Base-by-base conservation (phyloP, 2,113 vertebrate species). In the Solea solea region DNA sequence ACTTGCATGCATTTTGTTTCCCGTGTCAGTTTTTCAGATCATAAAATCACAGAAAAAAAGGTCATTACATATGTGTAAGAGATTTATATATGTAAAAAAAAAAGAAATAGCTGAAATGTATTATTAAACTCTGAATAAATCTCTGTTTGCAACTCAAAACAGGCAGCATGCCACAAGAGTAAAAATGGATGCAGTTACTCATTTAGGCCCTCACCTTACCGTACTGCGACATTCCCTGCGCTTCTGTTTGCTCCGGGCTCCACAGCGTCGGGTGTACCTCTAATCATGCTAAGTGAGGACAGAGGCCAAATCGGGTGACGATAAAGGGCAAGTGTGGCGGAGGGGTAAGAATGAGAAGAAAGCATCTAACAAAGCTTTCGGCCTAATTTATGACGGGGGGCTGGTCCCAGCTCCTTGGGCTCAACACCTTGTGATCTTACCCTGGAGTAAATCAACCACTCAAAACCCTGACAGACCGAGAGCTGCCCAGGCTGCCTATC, bases 371-470 rank as follows among this genome's bases (percentile, higher is more conserved):
- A 90, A 89, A 85, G 88, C 81, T 73, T 76, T 59, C 3, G 56
- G 62, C 62, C 21, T 74, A 83, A 89, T 91, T 88, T 92, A 91
- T 83, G 77, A 78, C 54, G 54, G 65, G 44, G 76, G 70, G 9
- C 64, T 61, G 58, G 59, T 69, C 77, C 54, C 15, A 69, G 54
- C 48, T 78, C 64, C n/a, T 71, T 8, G 1, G 55, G 53, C 42
- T 77, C 76, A 63, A 70, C 70, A 75, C 52, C 67, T 70, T 78
- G 57, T 85, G 78, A 86, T 83, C 73, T 70, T 63, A 39, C 41
- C 46, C 63, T 81, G 76, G 85, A 83, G 69, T 88, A 87, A 89
- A 89, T 91, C 84, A 89, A 49, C 49, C 55, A 46, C 62, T 86
- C 64, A 57, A 64, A 83, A 64, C 44, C 21, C 12, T 71, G 69